Evolutionary conservation across 2,113 vertebrate genomes (phyloP).

Genomic region (Lepus europaeus): DNA sequence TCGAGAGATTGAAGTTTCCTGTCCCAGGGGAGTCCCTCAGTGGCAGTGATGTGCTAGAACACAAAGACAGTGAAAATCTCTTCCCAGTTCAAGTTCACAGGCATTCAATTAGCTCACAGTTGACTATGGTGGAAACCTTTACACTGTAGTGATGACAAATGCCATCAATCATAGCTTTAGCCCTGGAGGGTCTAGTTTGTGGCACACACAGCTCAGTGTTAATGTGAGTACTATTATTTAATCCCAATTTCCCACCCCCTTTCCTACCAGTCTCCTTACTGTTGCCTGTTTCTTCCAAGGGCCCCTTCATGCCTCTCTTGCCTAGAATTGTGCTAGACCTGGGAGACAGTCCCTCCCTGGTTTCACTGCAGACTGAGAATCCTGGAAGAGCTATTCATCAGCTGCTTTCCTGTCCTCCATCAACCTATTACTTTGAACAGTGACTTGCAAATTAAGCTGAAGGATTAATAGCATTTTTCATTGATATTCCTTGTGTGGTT

Average conservation of each 20-base stretch:
- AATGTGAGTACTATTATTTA: neutral
- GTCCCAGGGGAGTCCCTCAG: neutral
- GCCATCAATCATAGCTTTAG: neutral
- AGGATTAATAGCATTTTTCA: conserved; percentile 77
- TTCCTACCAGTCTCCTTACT: neutral
- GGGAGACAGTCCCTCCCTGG: neutral
- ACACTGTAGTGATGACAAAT: neutral
- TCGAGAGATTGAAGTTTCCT: neutral
- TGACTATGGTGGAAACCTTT: neutral
- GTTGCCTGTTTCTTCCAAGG: neutral
- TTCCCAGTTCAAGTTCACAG: neutral
- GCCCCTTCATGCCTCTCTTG: neutral
- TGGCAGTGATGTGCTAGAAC: neutral
- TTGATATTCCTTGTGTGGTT: neutral
- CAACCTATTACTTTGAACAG: conserved; percentile 75
- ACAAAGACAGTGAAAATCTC: neutral
- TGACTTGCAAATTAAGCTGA: conserved; percentile 66
- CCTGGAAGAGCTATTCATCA: conserved; percentile 64
- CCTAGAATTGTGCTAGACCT: neutral
- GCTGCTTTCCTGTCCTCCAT: conserved; percentile 45
- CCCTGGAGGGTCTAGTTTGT: neutral
- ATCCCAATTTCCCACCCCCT: neutral
- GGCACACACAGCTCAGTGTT: neutral
- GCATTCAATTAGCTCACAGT: neutral
- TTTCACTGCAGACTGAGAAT: neutral